Percentiles rank a stretch among this genome's conserved stretches.
Evolutionary conservation across 2,888 invertebrate species (phyloP).

Genomic region (Clivina fossor): DNA sequence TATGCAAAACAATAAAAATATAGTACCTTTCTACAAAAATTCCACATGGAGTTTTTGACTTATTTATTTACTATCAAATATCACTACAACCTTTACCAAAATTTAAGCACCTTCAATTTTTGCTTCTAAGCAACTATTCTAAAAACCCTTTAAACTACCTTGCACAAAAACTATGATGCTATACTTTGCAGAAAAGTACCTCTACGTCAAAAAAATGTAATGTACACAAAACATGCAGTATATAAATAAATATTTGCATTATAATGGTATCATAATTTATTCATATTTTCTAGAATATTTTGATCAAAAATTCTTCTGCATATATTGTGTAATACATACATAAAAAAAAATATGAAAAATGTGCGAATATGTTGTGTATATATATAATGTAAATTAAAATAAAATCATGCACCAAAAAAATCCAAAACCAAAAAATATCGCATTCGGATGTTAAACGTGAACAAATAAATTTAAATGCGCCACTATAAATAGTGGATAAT

Average conservation of each 20-base stretch:
- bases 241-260: no score
- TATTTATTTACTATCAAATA: not conserved
- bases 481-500: slow-evolving; percentile 34
- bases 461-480: slow-evolving; percentile 36
- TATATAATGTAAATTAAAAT: slow-evolving; percentile 21
- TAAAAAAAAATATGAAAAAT: slow-evolving; percentile 43
- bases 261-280: no score
- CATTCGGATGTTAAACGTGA: no score
- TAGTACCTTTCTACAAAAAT: slow-evolving; percentile 31
- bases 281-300: no score
- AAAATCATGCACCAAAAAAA: slow-evolving; percentile 28
- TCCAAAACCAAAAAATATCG: slow-evolving; percentile 29
- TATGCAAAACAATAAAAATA: slow-evolving; percentile 12
- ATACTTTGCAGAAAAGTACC: slow-evolving; percentile 33
- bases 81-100: slow-evolving; percentile 9
- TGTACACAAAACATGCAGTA: slow-evolving; percentile 25
- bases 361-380: slow-evolving; percentile 52
- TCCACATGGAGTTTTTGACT: not conserved
- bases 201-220: slow-evolving; percentile 10
- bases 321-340: not conserved
- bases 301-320: no score
- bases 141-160: slow-evolving; percentile 2
- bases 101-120: slow-evolving; percentile 7
- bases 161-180: slow-evolving; percentile 14
- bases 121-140: slow-evolving; percentile 28